Percentiles rank a stretch among this genome's conserved stretches.
These are phyloP conservation scores for Nebria salina DNA, from an alignment of 2,888 invertebrate species.

Conservation along the genomic window DNA sequence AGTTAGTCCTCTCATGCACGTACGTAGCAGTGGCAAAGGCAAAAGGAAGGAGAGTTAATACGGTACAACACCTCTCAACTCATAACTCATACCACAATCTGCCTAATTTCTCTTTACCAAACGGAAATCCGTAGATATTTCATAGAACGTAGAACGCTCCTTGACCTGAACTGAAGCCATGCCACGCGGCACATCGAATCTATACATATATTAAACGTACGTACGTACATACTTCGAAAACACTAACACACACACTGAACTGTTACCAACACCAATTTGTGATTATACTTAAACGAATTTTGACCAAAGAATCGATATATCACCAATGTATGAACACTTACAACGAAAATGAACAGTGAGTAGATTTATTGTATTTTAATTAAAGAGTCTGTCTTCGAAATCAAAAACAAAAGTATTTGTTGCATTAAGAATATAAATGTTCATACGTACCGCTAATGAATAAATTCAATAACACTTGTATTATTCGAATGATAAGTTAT, in stretches of 20 bases:
- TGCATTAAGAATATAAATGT: too few species aligned
- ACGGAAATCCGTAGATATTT: constrained; percentile 53
- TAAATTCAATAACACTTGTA: too few species aligned
- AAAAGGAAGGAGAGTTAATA: constrained; percentile 51
- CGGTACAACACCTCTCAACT: constrained; percentile 53
- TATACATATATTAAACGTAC: constrained; percentile 16
- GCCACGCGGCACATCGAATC: constrained; percentile 16
- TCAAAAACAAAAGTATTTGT: too few species aligned
- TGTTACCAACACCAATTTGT: neutral
- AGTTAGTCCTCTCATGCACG: neutral
- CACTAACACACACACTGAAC: neutral
- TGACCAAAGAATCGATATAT: neutral
- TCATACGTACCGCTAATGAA: too few species aligned
- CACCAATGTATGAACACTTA: neutral
- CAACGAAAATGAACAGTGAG: neutral
- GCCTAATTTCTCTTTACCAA: constrained; percentile 55
- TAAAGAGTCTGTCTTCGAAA: neutral
- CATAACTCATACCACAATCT: constrained; percentile 54
- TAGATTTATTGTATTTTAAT: neutral
- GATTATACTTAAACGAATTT: neutral
- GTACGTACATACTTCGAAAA: neutral
- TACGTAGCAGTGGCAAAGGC: neutral
- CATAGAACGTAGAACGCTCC: constrained; percentile 43
- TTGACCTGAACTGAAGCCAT: constrained; percentile 5
- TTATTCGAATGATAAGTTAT: too few species aligned